Evolutionary conservation across 2,797 vertebrate genomes (phyloP).

Genomic region (Halcyon smyrnensis): DNA sequence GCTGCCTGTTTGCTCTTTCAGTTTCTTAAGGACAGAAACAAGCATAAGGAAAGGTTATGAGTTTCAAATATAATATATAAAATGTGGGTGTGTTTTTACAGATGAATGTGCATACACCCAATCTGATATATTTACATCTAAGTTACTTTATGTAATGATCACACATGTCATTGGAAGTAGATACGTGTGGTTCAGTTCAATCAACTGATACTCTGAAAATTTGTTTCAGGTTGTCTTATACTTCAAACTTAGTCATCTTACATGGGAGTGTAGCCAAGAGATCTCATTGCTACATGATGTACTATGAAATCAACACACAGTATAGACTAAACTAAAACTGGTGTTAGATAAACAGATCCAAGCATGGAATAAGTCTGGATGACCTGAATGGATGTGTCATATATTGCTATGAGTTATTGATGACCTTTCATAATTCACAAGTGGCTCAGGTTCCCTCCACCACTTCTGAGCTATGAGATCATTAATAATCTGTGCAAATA

Average conservation of each 20-base stretch:
- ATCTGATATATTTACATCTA: slow-evolving; percentile 18
- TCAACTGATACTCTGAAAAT: slow-evolving; percentile 43
- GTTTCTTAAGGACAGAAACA: slow-evolving; percentile 8
- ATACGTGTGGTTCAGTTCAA: slow-evolving; percentile 24
- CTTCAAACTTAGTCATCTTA: slow-evolving; percentile 28
- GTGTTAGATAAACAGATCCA: slow-evolving; percentile 69
- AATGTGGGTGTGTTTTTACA: slow-evolving; percentile 16
- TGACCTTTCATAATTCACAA: slow-evolving; percentile 66
- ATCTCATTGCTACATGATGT: slow-evolving; percentile 56
- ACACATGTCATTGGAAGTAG: slow-evolving; percentile 16
- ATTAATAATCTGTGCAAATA: slow-evolving; percentile 64
- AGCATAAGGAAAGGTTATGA: neutral
- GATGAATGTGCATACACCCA: neutral
- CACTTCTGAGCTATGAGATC: slow-evolving; percentile 61
- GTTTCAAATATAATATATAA: neutral
- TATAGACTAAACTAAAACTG: slow-evolving; percentile 68
- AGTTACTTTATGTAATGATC: slow-evolving; percentile 33
- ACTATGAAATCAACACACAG: slow-evolving; percentile 56
- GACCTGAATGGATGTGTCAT: slow-evolving; percentile 61
- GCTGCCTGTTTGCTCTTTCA: neutral
- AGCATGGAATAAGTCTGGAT: slow-evolving; percentile 47
- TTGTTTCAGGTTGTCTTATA: slow-evolving; percentile 53
- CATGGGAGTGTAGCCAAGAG: slow-evolving; percentile 42
- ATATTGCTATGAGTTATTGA: slow-evolving; percentile 67
- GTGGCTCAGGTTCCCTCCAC: slow-evolving; percentile 60